phyloP scores from a whole-genome alignment of 2,797 vertebrate species.

The Denticeps clupeoides region DNA sequence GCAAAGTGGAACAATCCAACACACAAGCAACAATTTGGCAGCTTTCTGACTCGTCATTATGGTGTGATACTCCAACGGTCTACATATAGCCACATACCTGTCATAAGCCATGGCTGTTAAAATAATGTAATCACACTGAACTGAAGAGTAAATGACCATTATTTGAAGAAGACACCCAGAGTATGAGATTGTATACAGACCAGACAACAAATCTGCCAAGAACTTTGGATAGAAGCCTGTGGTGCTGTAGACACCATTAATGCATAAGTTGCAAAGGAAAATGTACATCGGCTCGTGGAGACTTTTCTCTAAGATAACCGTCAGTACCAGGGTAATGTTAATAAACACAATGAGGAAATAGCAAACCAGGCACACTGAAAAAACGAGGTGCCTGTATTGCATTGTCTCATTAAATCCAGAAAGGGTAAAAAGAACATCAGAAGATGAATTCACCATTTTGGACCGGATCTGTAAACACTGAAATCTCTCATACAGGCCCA shows the following conservation, averaged over 20 bases:
- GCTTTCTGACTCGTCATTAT: conserved; percentile 29
- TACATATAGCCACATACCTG: conserved; percentile 32
- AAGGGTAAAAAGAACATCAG: no score
- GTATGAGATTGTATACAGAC: conserved; percentile 23
- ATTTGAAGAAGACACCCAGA: conserved; percentile 22
- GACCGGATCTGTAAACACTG: no score
- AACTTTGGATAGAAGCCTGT: conserved; percentile 32
- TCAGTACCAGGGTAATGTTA: no score
- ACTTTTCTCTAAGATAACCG: background rate
- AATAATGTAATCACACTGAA: conserved; percentile 24
- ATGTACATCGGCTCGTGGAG: conserved; percentile 32
- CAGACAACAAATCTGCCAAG: conserved; percentile 23
- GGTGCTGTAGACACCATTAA: conserved; percentile 26
- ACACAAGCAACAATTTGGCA: conserved; percentile 18
- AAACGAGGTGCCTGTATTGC: no score
- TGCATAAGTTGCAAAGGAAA: conserved; percentile 25
- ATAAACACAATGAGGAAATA: no score
- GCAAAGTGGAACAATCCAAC: conserved; percentile 23
- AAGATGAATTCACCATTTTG: no score
- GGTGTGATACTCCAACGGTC: conserved; percentile 27
- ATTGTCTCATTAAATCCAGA: no score
- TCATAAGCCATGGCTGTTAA: conserved; percentile 36
- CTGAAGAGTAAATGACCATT: conserved; percentile 29
- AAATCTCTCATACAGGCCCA: no score
- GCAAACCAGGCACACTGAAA: no score